Base-by-base conservation (phyloP, 2,113 vertebrate genomes). In the Piprites chloris region DNA sequence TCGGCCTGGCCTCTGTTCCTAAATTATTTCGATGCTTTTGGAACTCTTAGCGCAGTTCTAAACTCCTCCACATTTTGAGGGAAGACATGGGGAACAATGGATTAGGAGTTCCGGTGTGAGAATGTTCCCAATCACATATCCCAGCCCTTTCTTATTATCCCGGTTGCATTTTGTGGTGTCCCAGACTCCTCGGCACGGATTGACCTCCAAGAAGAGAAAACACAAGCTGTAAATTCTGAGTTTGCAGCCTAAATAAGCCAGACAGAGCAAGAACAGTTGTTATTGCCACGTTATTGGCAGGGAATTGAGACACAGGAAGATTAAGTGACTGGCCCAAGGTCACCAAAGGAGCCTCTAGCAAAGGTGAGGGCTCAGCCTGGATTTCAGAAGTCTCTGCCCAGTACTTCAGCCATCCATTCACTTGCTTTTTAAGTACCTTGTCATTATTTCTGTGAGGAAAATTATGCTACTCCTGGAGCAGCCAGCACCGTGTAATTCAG, bases 381-480 rank as follows among this genome's bases (percentile, higher is more conserved):
- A 27, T 75, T 88, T 95, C 76, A 83, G 7, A 77, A 95, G 65
- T 42, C 79, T 59, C 69, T 92, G 93, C 88, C 90, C 85, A 88
- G 33, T 41, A 26, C 85, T 95, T 90, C 8, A 86, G 85, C 83
- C 90, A 84, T 67, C 92, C 88, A 47, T 90, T 83, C 78, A 49
- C 52, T 93, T 81, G 79, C 85, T 91, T 87, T 90, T 93, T 83
- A 92, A 94, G 95, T 47, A 86, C 83, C 72, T 88, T 94, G 95
- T 90, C 96, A 93, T 96, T 93, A 96, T 88, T 93, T 69, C 93
- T 68, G 44, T 59, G 92, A 78, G 77, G 95, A 59, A 84, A 96
- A 94, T 94, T 80, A 85, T 75, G 88, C 95, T 77, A 67, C 82
- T 93, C 63, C 76, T 85, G 65, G 90, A 89, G 93, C 94, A 95